Evolutionary conservation across 2,888 invertebrate species (phyloP).

Genomic region (Ichneumoninae sp.): DNA sequence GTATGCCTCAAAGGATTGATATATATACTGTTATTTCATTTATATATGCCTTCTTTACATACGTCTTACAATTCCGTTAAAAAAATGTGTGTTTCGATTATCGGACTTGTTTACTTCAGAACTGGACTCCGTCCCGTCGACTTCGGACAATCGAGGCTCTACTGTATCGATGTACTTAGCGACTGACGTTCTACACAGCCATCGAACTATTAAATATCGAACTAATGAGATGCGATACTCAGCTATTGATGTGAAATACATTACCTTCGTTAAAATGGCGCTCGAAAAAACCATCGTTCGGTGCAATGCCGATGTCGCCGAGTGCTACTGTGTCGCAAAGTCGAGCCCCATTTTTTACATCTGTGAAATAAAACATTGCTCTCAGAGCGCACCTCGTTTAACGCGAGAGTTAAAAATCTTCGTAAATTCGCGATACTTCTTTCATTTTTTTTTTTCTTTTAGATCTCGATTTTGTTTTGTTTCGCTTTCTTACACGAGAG

Average conservation of each 20-base stretch:
- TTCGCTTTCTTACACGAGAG: conserved; percentile 51
- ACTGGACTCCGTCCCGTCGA: too few species aligned
- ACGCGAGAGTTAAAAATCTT: conserved; percentile 9
- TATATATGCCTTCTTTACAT: too few species aligned
- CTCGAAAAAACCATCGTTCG: conserved; percentile 19
- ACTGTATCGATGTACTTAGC: not conserved
- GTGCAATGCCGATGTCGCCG: conserved; percentile 3
- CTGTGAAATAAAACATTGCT: conserved; percentile 77
- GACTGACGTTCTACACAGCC: not conserved
- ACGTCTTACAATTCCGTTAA: too few species aligned
- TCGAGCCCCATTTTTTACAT: conserved; percentile 60
- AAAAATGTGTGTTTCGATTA: too few species aligned
- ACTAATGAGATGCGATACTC: not conserved
- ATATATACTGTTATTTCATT: too few species aligned
- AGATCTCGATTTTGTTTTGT: not conserved
- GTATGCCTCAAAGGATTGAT: too few species aligned
- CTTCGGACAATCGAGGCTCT: too few species aligned
- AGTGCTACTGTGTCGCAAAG: conserved; percentile 16
- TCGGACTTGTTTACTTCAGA: too few species aligned
- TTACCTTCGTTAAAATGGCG: conserved; percentile 48
- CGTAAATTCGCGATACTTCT: conserved; percentile 33
- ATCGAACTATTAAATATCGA: not conserved
- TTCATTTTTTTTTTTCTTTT: conserved; percentile 43
- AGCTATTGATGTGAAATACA: conserved; percentile 30
- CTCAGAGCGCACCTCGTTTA: conserved; percentile 67